Conservation (phyloP, 2,888 invertebrate genomes). For the Lasioglossum zephyrum region DNA sequence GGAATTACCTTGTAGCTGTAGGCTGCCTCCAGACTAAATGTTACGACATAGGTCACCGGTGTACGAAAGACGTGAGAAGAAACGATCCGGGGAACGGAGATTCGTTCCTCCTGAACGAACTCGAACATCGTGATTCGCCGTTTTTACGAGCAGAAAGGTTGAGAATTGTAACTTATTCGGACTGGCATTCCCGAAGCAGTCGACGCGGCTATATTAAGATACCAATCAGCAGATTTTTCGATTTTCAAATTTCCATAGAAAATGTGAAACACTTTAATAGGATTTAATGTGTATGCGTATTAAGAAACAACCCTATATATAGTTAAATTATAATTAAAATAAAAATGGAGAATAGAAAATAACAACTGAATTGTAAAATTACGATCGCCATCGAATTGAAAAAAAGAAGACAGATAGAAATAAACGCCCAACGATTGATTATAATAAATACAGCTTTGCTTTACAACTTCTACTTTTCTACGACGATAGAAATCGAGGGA, state of each 20-base stretch:
- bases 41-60: slow-evolving; percentile 71
- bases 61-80: slow-evolving; percentile 73
- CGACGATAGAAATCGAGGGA: background rate
- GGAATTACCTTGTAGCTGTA: slow-evolving; percentile 34
- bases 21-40: slow-evolving; percentile 1
- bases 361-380: too few species aligned
- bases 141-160: slow-evolving; percentile 61
- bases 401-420: too few species aligned
- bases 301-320: too few species aligned
- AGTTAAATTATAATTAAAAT: too few species aligned
- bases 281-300: too few species aligned
- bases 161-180: slow-evolving; percentile 55
- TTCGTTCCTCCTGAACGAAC: slow-evolving; percentile 58
- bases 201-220: background rate
- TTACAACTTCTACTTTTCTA: too few species aligned
- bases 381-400: too few species aligned
- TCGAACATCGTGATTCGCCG: slow-evolving; percentile 65
- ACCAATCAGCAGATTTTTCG: background rate
- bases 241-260: fast-evolving
- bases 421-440: too few species aligned
- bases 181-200: background rate
- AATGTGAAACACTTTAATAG: background rate
- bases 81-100: slow-evolving; percentile 62
- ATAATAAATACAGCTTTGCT: too few species aligned
- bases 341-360: too few species aligned